Conservation (phyloP, 2,888 invertebrate species). For the Tricholauxania praeusta region DNA sequence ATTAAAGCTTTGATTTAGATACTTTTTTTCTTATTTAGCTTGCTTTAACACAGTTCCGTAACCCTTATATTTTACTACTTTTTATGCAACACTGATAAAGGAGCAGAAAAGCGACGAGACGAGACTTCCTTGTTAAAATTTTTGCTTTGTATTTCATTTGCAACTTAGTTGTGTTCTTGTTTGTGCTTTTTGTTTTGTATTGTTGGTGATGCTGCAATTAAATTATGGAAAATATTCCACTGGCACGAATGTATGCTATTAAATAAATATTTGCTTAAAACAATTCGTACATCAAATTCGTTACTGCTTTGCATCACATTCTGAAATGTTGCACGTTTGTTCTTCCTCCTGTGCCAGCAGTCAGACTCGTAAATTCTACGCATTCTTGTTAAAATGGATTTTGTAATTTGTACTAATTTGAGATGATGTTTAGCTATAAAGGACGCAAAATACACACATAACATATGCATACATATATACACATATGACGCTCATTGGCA, state of each 20-base stretch:
- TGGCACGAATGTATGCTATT: conserved; percentile 17
- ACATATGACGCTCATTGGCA: neutral
- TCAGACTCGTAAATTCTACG: neutral
- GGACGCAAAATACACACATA: neutral
- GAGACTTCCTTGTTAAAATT: neutral
- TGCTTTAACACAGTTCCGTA: too few species aligned
- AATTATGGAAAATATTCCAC: too few species aligned
- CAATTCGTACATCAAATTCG: conserved; percentile 6
- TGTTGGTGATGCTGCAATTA: conserved; percentile 9
- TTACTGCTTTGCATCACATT: conserved; percentile 2
- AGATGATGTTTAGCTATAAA: neutral
- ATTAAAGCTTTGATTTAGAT: too few species aligned
- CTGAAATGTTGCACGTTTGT: neutral
- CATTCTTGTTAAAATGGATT: conserved; percentile 18
- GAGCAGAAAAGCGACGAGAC: too few species aligned
- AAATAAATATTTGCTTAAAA: conserved; percentile 23
- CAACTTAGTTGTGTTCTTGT: conserved; percentile 8
- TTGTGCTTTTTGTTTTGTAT: neutral
- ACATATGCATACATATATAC: neutral
- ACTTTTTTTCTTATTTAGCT: too few species aligned
- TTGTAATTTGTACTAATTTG: conserved; percentile 29
- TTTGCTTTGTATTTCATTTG: neutral
- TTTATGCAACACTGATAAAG: too few species aligned
- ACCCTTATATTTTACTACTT: too few species aligned
- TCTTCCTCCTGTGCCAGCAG: neutral